These are phyloP conservation scores for Gymnothorax javanicus DNA, from an alignment of 2,797 vertebrate species.

Conservation along the genomic window DNA sequence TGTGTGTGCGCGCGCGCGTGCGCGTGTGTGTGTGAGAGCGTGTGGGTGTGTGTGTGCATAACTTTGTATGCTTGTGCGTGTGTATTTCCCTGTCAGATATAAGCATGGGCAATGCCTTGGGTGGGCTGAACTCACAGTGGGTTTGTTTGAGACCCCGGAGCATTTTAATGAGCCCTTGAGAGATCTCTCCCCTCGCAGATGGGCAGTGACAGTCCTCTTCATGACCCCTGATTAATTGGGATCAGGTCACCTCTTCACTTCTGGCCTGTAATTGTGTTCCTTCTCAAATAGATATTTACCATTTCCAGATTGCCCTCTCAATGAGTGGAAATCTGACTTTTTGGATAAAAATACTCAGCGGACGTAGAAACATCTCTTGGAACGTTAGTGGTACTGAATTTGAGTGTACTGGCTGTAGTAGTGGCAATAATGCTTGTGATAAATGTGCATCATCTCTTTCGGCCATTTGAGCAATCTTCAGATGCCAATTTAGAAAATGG, in stretches of 20 bases:
- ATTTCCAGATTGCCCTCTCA: constrained; percentile 46
- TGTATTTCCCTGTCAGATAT: constrained; percentile 59
- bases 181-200: constrained; percentile 80
- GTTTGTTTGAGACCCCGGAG: constrained; percentile 58
- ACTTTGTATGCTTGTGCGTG: constrained; percentile 27
- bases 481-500: background rate
- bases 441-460: background rate
- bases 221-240: constrained; percentile 94
- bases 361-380: background rate
- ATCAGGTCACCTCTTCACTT: constrained; percentile 86
- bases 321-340: constrained; percentile 45
- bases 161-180: constrained; percentile 73
- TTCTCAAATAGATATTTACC: constrained; percentile 83
- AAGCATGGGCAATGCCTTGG: constrained; percentile 61
- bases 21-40: too few species aligned
- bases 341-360: constrained; percentile 44
- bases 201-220: constrained; percentile 89
- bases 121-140: constrained; percentile 65
- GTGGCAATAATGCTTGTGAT: background rate
- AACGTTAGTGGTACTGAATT: background rate
- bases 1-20: too few species aligned
- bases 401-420: background rate
- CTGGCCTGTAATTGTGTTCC: constrained; percentile 79
- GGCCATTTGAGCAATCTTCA: background rate
- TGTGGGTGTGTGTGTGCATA: background rate